A percentile compares a stretch with the other conserved stretches of the same genome.
These are phyloP conservation scores for Archips crataeganus DNA, from an alignment of 2,888 invertebrate genomes.

Conservation along the genomic window DNA sequence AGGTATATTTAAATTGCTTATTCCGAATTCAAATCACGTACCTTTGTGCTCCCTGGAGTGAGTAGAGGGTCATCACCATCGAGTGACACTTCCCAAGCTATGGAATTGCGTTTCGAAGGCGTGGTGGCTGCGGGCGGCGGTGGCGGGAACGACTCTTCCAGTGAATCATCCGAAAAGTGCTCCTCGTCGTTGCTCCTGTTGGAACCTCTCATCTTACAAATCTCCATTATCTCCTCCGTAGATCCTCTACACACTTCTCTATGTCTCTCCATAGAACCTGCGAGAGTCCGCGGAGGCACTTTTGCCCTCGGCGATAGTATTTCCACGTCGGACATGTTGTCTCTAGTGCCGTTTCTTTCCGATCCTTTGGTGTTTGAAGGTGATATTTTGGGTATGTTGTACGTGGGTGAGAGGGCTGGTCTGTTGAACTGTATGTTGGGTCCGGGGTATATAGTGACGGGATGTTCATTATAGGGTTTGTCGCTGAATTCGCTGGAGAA, in stretches of 20 bases:
- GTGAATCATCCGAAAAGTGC: constrained; percentile 93
- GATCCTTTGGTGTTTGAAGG: constrained; percentile 74
- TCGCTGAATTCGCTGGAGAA: constrained; percentile 81
- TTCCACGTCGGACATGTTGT: constrained; percentile 76
- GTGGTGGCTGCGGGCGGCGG: constrained; percentile 85
- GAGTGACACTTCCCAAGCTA: constrained; percentile 95
- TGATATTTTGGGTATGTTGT: constrained; percentile 69
- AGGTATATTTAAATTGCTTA: neutral
- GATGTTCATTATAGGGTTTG: constrained; percentile 87
- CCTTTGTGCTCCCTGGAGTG: constrained; percentile 90
- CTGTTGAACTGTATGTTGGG: constrained; percentile 75
- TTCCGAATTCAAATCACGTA: constrained; percentile 51
- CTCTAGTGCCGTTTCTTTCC: constrained; percentile 71
- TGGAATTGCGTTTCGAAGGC: constrained; percentile 91
- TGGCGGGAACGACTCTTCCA: constrained; percentile 91
- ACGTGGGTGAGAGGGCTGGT: constrained; percentile 77
- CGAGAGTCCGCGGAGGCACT: constrained; percentile 89
- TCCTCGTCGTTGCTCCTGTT: constrained; percentile 77
- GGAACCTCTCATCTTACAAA: constrained; percentile 67
- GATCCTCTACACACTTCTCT: constrained; percentile 91
- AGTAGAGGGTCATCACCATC: constrained; percentile 89
- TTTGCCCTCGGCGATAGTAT: constrained; percentile 80
- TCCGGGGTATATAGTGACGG: constrained; percentile 89
- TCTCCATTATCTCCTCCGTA: constrained; percentile 77
- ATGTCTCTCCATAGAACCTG: constrained; percentile 91